Conservation (phyloP, 2,888 invertebrate species). For the Proisotoma minuta region DNA sequence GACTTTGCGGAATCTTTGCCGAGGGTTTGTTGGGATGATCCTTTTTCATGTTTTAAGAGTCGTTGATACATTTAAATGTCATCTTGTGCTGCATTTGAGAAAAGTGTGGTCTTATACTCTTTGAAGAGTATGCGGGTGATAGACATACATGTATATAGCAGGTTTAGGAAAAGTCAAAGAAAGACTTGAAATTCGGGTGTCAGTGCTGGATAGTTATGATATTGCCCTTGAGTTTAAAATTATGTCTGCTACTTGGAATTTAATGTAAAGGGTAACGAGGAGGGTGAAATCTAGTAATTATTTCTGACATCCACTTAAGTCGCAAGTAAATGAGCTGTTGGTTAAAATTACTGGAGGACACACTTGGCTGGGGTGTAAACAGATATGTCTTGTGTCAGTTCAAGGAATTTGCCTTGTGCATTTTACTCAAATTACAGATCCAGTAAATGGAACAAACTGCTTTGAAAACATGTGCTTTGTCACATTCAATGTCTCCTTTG, state of each 20-base stretch:
- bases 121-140: not conserved
- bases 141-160: too few species aligned
- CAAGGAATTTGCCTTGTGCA: conserved; percentile 8
- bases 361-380: conserved; percentile 3
- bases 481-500: not conserved
- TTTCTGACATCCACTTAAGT: conserved; percentile 1
- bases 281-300: conserved; percentile 10
- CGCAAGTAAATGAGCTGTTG: conserved; percentile 11
- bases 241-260: not conserved
- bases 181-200: too few species aligned
- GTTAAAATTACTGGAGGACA: not conserved
- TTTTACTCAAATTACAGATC: conserved; percentile 2
- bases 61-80: too few species aligned
- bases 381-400: conserved; percentile 9
- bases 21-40: not conserved
- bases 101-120: too few species aligned
- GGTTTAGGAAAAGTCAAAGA: too few species aligned
- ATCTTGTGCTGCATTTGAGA: too few species aligned
- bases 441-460: conserved; percentile 4
- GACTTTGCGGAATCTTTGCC: conserved; percentile 3
- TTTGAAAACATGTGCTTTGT: conserved; percentile 12
- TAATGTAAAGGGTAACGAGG: not conserved
- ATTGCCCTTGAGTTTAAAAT: not conserved
- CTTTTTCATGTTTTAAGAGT: conserved; percentile 6
- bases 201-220: too few species aligned